Percentiles rank a stretch among this genome's conserved stretches.
phyloP scores from a whole-genome alignment of 2,888 invertebrate genomes.

The Dynastes tityus region DNA sequence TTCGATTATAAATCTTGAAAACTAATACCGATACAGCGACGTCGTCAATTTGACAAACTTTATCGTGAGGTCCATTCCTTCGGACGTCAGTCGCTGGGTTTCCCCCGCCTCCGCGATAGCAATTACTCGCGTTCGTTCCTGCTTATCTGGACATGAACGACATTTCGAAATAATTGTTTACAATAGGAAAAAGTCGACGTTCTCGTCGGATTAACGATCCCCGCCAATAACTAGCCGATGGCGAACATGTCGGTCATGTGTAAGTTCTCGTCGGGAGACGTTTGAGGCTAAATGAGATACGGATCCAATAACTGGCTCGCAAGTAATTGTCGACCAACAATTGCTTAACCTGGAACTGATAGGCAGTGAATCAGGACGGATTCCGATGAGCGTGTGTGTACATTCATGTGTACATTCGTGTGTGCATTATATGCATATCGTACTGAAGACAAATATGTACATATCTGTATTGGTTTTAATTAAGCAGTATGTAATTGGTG shows the following conservation, averaged over 20 bases:
- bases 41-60: slow-evolving; percentile 37
- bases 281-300: slow-evolving; percentile 26
- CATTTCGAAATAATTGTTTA: slow-evolving; percentile 34
- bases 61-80: slow-evolving; percentile 27
- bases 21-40: slow-evolving; percentile 10
- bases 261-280: slow-evolving; percentile 21
- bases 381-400: not conserved
- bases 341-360: slow-evolving; percentile 34
- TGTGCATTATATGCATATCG: too few species aligned
- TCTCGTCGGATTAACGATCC: slow-evolving; percentile 8
- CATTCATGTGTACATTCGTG: too few species aligned
- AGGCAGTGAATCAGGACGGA: not conserved
- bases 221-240: slow-evolving; percentile 35
- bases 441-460: too few species aligned
- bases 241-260: slow-evolving; percentile 17
- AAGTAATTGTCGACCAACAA: slow-evolving; percentile 40
- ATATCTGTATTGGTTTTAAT: too few species aligned
- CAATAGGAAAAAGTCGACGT: slow-evolving; percentile 24
- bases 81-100: not conserved
- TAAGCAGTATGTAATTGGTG: too few species aligned
- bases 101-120: slow-evolving; percentile 17
- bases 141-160: slow-evolving; percentile 24
- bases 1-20: slow-evolving; percentile 26
- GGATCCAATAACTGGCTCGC: slow-evolving; percentile 34
- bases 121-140: slow-evolving; percentile 30